Evolutionary conservation across 2,797 vertebrate genomes (phyloP).

Genomic region (Glyptemys insculpta): DNA sequence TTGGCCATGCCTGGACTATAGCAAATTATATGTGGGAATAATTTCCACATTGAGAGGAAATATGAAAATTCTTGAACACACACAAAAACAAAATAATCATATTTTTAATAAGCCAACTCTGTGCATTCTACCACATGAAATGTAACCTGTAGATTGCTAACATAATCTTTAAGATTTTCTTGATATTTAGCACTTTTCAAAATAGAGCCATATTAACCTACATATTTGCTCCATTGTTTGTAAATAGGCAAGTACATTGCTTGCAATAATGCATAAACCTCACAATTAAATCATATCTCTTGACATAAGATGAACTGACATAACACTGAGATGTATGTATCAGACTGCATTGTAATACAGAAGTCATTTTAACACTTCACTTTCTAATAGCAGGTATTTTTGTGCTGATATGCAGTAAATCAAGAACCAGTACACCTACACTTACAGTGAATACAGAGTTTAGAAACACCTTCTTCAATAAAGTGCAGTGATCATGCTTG

Average conservation of each 20-base stretch:
- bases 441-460: neutral
- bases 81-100: neutral
- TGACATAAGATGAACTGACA: too few relatives aligned
- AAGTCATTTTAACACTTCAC: too few relatives aligned
- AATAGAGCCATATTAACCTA: neutral
- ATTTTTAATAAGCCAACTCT: neutral
- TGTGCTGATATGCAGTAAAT: neutral
- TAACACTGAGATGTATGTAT: too few relatives aligned
- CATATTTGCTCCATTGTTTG: neutral
- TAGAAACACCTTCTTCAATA: neutral
- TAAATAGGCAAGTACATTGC: neutral
- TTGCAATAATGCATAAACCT: too few relatives aligned
- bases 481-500: neutral
- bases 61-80: neutral
- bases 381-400: too few relatives aligned
- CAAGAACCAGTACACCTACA: fast-evolving
- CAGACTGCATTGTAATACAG: too few relatives aligned
- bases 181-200: neutral
- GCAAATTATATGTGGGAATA: neutral
- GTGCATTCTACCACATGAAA: neutral
- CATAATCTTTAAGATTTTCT: fast-evolving
- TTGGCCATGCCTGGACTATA: neutral
- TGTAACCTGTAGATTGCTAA: neutral
- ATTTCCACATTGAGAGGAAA: neutral
- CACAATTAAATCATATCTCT: too few relatives aligned